A percentile compares a stretch with the other conserved stretches of the same genome.
phyloP scores from a whole-genome alignment of 2,113 vertebrate genomes.

The Dasypus novemcinctus region DNA sequence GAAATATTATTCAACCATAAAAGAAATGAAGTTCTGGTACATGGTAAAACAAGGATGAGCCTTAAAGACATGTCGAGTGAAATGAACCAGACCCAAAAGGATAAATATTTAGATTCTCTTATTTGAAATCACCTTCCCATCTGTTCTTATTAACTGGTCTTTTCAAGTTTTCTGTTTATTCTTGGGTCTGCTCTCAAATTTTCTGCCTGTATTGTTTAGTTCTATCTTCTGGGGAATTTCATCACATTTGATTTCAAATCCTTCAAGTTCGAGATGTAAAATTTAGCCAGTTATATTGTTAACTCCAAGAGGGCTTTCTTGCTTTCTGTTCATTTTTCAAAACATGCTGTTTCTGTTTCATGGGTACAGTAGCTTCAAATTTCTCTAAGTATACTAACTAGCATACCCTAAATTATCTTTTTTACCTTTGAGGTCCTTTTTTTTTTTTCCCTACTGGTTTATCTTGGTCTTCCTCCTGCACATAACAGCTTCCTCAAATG shows the following conservation, averaged over 20 bases:
- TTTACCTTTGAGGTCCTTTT: background rate
- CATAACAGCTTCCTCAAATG: background rate
- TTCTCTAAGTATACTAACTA: background rate
- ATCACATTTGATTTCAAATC: constrained; percentile 20
- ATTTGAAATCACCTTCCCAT: background rate
- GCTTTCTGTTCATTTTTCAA: background rate
- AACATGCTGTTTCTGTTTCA: background rate
- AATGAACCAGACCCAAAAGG: no score
- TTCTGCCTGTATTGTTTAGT: background rate
- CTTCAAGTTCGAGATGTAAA: background rate
- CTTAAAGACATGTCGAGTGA: no score
- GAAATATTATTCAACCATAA: no score
- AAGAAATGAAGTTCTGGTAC: no score
- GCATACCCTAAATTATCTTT: background rate
- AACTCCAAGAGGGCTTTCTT: background rate
- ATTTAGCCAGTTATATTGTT: background rate
- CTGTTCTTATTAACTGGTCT: background rate
- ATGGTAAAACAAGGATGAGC: no score
- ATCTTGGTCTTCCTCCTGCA: background rate
- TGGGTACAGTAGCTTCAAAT: background rate
- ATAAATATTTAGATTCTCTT: no score
- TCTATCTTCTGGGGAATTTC: background rate
- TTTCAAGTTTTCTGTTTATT: background rate
- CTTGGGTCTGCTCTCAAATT: background rate
- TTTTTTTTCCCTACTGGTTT: background rate